Conservation (phyloP, 2,888 invertebrate species). For the Hirtodrosophila duncani region DNA sequence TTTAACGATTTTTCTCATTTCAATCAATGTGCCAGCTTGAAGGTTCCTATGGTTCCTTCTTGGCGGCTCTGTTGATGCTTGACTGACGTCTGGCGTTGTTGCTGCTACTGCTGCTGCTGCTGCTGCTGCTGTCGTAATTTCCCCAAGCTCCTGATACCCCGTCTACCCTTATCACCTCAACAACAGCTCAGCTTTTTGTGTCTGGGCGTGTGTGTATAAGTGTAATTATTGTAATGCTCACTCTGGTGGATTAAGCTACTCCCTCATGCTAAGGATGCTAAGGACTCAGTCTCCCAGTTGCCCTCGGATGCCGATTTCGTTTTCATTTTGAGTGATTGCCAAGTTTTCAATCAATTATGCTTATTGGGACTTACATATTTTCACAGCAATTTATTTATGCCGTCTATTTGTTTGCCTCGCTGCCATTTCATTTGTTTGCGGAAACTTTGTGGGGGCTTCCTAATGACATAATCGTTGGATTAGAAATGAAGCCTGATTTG, state of each 20-base stretch:
- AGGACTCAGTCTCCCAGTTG: constrained; percentile 9
- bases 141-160: constrained; percentile 33
- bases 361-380: constrained; percentile 17
- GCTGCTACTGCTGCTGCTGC: background rate
- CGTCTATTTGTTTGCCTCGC: background rate
- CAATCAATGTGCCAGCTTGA: constrained; percentile 23
- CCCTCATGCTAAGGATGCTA: constrained; percentile 1
- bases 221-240: constrained; percentile 53
- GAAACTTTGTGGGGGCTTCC: no score
- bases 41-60: constrained; percentile 15
- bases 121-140: constrained; percentile 8
- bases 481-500: no score
- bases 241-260: constrained; percentile 36
- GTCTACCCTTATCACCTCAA: no score
- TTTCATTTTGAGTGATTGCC: constrained; percentile 42
- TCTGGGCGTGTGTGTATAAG: constrained; percentile 2
- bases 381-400: constrained; percentile 25
- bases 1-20: constrained; percentile 46
- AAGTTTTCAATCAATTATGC: constrained; percentile 52
- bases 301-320: constrained; percentile 3
- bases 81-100: no score
- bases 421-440: no score
- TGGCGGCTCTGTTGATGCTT: constrained; percentile 9
- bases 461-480: no score
- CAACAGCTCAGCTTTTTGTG: constrained; percentile 6